Conservation (phyloP, 2,797 vertebrate genomes). For the Lacerta viridis region DNA sequence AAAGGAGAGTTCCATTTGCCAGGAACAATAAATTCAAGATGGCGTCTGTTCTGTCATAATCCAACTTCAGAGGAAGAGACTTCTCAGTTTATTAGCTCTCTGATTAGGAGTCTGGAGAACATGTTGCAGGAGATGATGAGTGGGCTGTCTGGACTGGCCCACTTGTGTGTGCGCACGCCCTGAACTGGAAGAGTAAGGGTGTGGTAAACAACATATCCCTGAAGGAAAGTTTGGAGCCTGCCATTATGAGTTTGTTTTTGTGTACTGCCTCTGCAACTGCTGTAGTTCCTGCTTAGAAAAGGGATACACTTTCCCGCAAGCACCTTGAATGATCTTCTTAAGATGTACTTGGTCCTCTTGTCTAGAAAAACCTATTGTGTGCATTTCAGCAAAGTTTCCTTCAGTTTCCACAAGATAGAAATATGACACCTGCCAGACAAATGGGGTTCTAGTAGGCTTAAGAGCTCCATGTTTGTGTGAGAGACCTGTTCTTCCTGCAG, state of each 20-base stretch:
- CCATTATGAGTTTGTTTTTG: not conserved
- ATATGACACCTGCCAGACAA: not conserved
- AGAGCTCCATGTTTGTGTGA: not conserved
- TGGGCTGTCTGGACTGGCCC: slow-evolving; percentile 18
- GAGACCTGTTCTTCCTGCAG: not conserved
- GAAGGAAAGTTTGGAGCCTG: not conserved
- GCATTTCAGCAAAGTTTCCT: not conserved
- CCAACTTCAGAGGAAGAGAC: not conserved
- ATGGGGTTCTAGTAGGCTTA: not conserved
- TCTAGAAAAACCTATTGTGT: slow-evolving; percentile 18
- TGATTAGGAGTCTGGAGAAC: not conserved
- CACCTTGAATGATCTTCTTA: not conserved
- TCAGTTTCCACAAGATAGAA: not conserved
- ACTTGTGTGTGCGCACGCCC: not conserved
- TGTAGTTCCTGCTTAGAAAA: not conserved
- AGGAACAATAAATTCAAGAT: not conserved
- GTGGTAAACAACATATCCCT: slow-evolving; percentile 18
- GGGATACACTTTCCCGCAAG: not conserved
- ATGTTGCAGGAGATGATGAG: slow-evolving; percentile 30
- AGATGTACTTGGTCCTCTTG: slow-evolving; percentile 6
- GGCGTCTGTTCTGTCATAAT: not conserved
- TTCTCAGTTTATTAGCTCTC: slow-evolving; percentile 18
- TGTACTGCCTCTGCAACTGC: not conserved
- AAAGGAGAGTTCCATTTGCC: not conserved
- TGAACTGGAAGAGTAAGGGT: not conserved